These are phyloP conservation scores for Fissipunctia ypsillon DNA, from an alignment of 2,888 invertebrate genomes.

Conservation along the genomic window DNA sequence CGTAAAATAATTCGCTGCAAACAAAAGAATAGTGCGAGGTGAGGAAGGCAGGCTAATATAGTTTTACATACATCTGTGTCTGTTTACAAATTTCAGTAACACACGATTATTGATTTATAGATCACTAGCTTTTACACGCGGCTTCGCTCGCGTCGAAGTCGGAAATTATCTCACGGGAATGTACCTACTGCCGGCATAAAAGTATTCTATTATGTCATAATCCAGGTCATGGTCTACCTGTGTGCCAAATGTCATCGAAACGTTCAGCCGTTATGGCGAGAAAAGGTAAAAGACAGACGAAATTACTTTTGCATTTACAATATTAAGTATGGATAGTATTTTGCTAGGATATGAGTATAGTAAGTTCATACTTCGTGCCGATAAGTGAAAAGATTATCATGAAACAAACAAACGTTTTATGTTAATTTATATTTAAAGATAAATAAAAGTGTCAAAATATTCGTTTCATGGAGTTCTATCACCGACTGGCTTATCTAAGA, in stretches of 20 bases:
- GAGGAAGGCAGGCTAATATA: not conserved
- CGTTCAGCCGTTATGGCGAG: not conserved
- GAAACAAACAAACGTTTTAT: not conserved
- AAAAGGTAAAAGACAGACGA: not conserved
- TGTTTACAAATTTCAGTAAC: not conserved
- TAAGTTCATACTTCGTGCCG: not conserved
- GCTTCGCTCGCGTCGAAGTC: not conserved
- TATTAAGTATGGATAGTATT: not conserved
- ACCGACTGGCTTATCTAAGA: not conserved
- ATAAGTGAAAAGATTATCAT: not conserved
- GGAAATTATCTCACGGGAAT: not conserved
- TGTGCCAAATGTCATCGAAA: not conserved
- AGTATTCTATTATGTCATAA: not conserved
- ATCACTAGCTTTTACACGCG: not conserved
- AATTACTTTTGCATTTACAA: not conserved
- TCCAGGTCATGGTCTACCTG: too few relatives aligned
- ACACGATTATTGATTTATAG: not conserved
- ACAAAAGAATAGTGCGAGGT: constrained; percentile 56
- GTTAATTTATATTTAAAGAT: not conserved
- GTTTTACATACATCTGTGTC: not conserved
- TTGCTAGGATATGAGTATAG: too few relatives aligned
- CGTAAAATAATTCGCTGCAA: constrained; percentile 97
- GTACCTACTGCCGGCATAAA: not conserved
- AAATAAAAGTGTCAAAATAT: not conserved
- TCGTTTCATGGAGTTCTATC: not conserved